These are phyloP conservation scores for Thelaira solivaga DNA, from an alignment of 2,888 invertebrate genomes.

Conservation along the genomic window DNA sequence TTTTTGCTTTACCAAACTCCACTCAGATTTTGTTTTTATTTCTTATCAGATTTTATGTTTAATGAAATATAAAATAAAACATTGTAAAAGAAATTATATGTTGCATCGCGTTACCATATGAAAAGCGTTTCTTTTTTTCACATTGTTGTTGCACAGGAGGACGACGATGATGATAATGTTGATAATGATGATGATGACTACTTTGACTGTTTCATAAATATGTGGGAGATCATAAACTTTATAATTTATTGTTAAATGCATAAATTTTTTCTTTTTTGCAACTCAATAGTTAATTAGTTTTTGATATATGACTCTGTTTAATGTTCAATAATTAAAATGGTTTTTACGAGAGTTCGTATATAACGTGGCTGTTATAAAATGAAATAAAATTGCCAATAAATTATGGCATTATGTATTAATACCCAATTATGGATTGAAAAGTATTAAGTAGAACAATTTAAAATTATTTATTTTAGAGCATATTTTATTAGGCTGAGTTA, in stretches of 20 bases:
- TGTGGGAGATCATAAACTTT: conserved; percentile 62
- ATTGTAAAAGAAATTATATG: conserved; percentile 35
- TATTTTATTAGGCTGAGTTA: too few relatives aligned
- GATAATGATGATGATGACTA: conserved; percentile 18
- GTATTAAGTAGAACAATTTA: background rate
- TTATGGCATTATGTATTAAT: conserved; percentile 31
- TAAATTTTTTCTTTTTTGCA: too few relatives aligned
- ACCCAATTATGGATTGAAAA: background rate
- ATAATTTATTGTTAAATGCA: conserved; percentile 57
- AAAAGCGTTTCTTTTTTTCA: conserved; percentile 18
- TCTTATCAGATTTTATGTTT: conserved; percentile 59
- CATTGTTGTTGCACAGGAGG: conserved; percentile 2
- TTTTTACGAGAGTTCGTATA: conserved; percentile 19
- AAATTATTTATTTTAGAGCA: too few relatives aligned
- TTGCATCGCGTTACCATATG: conserved; percentile 28
- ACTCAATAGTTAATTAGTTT: conserved; percentile 60
- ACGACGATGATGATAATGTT: conserved; percentile 1
- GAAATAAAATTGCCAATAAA: conserved; percentile 26
- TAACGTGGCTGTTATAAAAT: conserved; percentile 2
- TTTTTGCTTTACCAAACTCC: background rate
- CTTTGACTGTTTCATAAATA: conserved; percentile 45
- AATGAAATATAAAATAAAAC: conserved; percentile 53
- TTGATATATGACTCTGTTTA: conserved; percentile 53
- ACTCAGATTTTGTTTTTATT: conserved; percentile 21
- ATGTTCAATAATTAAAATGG: conserved; percentile 50